A percentile compares a stretch with the other conserved stretches of the same genome.
These are phyloP conservation scores for Argentina silus DNA, from an alignment of 2,797 vertebrate genomes.

Conservation along the genomic window DNA sequence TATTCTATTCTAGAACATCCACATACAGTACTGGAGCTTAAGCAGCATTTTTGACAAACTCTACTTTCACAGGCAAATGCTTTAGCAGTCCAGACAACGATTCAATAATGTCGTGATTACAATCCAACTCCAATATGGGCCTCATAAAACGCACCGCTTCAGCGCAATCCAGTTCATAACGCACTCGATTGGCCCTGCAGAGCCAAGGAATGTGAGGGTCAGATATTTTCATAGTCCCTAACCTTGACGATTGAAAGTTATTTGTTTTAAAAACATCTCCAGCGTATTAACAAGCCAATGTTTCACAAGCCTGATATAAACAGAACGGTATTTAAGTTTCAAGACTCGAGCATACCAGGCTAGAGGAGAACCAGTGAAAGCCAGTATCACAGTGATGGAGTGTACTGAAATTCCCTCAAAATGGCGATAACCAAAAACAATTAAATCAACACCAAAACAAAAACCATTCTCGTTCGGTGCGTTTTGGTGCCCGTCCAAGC, in stretches of 20 bases:
- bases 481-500: constrained; percentile 63
- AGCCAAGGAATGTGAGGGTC: constrained; percentile 42
- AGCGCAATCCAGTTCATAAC: constrained; percentile 50
- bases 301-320: constrained; percentile 59
- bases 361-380: constrained; percentile 64
- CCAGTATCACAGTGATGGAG: constrained; percentile 65
- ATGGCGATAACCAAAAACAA: constrained; percentile 51
- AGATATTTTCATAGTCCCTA: constrained; percentile 64
- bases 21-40: background rate
- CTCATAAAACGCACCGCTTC: constrained; percentile 51
- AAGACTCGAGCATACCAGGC: constrained; percentile 43
- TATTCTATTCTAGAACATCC: background rate
- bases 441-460: constrained; percentile 66
- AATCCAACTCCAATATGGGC: constrained; percentile 63
- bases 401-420: constrained; percentile 17
- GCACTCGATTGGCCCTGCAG: constrained; percentile 32
- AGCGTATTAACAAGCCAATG: constrained; percentile 13
- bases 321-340: constrained; percentile 69
- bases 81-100: constrained; percentile 48
- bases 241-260: constrained; percentile 67
- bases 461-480: constrained; percentile 58
- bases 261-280: constrained; percentile 59
- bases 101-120: constrained; percentile 63
- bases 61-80: background rate
- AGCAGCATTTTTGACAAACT: background rate